A percentile compares a stretch with the other conserved stretches of the same genome.
Conservation (phyloP, 2,888 invertebrate genomes). For the Palloptera scutellata region DNA sequence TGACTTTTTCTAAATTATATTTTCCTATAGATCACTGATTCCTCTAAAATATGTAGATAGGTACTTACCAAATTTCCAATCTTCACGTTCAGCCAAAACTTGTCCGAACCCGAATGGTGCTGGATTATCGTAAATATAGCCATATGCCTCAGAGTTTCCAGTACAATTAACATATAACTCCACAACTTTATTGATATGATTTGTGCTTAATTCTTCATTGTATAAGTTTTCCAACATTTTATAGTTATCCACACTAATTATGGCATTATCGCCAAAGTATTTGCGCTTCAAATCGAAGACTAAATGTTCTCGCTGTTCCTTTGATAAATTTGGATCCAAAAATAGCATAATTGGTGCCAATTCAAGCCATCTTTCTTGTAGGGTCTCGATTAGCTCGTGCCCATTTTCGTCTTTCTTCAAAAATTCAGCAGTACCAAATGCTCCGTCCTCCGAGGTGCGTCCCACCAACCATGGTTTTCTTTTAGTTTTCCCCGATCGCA, state of each 20-base stretch:
- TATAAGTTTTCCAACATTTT: conserved; percentile 65
- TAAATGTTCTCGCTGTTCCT: conserved; percentile 17
- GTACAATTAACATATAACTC: conserved; percentile 66
- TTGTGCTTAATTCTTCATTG: conserved; percentile 71
- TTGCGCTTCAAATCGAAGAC: conserved; percentile 25
- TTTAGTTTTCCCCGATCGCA: conserved; percentile 66
- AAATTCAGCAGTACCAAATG: conserved; percentile 70
- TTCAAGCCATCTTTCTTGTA: conserved; percentile 68
- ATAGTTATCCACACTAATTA: conserved; percentile 66
- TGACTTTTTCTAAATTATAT: too few relatives aligned
- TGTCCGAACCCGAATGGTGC: conserved; percentile 68
- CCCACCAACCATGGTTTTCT: conserved; percentile 74
- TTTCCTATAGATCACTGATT: too few relatives aligned
- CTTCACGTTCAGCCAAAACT: conserved; percentile 64
- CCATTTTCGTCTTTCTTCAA: conserved; percentile 50
- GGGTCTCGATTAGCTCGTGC: conserved; percentile 58
- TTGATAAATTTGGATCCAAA: conserved; percentile 28
- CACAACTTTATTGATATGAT: conserved; percentile 69
- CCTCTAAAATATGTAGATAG: not conserved
- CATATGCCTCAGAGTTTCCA: conserved; percentile 70
- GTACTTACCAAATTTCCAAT: conserved; percentile 66
- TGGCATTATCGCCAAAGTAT: conserved; percentile 63
- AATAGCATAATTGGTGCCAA: conserved; percentile 36
- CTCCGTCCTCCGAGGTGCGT: conserved; percentile 74
- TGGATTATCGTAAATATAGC: conserved; percentile 71